phyloP scores from a whole-genome alignment of 2,888 invertebrate species.

The Homarus gammarus region DNA sequence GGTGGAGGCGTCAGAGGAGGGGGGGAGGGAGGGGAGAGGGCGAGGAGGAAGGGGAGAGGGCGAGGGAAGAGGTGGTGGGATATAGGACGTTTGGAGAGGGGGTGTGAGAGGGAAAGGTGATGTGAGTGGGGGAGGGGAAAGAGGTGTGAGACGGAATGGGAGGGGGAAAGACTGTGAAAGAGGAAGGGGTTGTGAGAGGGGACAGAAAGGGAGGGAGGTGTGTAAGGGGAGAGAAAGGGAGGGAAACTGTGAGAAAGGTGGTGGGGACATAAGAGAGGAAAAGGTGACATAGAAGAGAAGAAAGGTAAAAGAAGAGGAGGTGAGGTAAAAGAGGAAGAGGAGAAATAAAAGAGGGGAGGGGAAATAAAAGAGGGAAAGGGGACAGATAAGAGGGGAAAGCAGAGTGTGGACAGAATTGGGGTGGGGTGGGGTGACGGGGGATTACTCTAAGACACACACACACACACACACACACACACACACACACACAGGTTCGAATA shows the following conservation, averaged over 20 bases:
- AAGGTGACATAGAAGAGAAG: background rate
- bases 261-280: background rate
- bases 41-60: background rate
- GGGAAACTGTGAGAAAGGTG: no score
- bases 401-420: background rate
- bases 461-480: no score
- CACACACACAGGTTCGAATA: no score
- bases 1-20: slow-evolving; percentile 17
- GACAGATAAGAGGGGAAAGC: background rate
- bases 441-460: no score
- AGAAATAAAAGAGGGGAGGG: background rate
- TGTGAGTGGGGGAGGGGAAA: background rate
- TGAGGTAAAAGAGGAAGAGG: background rate
- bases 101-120: no score
- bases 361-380: background rate
- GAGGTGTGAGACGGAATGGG: background rate
- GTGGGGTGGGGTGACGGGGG: background rate
- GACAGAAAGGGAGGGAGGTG: background rate
- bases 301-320: background rate
- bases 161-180: background rate
- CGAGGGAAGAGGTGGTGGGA: background rate
- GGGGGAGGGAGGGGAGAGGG: background rate
- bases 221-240: background rate
- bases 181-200: background rate
- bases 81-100: background rate